Evolutionary conservation across 2,797 vertebrate species (phyloP).

Genomic region (Sebastes melanostomus): DNA sequence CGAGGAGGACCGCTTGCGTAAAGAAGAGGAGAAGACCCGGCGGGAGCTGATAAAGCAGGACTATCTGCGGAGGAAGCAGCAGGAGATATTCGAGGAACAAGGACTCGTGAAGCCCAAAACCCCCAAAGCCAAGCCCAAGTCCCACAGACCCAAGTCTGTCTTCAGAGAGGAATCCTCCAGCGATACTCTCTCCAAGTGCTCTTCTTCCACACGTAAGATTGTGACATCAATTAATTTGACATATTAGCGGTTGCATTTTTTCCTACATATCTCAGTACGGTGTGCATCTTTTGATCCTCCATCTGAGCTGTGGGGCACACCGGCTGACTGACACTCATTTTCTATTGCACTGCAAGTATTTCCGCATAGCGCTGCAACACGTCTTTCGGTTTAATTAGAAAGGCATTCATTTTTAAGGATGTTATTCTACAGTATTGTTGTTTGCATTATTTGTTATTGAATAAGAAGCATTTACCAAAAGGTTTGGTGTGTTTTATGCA

Average conservation of each 20-base stretch:
- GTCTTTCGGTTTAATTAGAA: background rate
- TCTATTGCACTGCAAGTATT: background rate
- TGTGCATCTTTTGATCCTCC: background rate
- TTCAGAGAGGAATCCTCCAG: slow-evolving; percentile 89
- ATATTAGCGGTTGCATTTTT: background rate
- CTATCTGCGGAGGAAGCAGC: slow-evolving; percentile 93
- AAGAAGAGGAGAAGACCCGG: slow-evolving; percentile 96
- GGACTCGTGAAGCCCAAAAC: slow-evolving; percentile 86
- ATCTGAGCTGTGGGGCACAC: background rate
- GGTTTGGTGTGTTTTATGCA: no score
- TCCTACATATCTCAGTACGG: background rate
- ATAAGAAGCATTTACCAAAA: no score
- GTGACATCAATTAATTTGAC: background rate
- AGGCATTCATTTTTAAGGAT: no score
- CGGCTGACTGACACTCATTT: background rate
- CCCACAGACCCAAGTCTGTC: slow-evolving; percentile 87
- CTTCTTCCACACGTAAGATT: slow-evolving; percentile 89
- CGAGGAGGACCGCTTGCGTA: slow-evolving; percentile 93
- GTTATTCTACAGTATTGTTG: no score
- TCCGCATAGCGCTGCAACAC: rapidly evolving
- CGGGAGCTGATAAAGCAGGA: slow-evolving; percentile 97
- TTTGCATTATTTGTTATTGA: no score
- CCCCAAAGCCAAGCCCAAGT: slow-evolving; percentile 85
- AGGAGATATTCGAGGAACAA: slow-evolving; percentile 93
- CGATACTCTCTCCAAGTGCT: slow-evolving; percentile 86